Evolutionary conservation across 1,140 invertebrate species (phyloP), one percentile per base, ranked within the genome.

Genomic region (Nephotettix cincticeps): DNA sequence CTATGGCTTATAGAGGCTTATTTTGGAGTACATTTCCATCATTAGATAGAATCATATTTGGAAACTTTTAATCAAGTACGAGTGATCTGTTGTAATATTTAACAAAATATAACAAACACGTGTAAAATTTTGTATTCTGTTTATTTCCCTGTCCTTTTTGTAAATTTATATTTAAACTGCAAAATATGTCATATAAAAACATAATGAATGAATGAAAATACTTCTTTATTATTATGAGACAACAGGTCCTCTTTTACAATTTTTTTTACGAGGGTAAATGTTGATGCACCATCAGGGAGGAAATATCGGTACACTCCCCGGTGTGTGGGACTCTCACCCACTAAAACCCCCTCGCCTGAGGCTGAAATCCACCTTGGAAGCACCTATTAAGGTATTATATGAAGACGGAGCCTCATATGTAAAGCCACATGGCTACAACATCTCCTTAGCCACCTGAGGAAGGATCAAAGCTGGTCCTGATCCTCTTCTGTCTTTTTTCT

Each of bases 71-170:
- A 51, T 51, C 47, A n/a, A 27, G 25, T 61, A 61, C 56, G 56
- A 61, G 56, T 61, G 56, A 61, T 27, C 56, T 61, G 56, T 61
- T 61, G 56, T 61, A 61, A 61, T 61, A 61, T 61, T 61, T 61
- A 61, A 61, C 56, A 61, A 36, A n/a, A 61, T 61, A 61, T 61
- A 61, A 61, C 56, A 61, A 61, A 21, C 56, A 61, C 28, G 56
- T 61, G 56, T 61, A 61, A 61, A 14, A 61, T n/a, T 25, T 25
- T 1, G 25, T 61, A 6, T 11, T 27, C 6, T 27, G 3, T 21
- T 61, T 54, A n/a, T 51, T 51, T 21, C 47, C 47, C 4, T 51
- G 14, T 51, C n/a, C 3, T 51, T 51, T 51, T 40, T 40, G 6
- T 40, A 40, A 9, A 17, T 40, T 6, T 17, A 9, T 9, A 40